Conservation (phyloP, 2,888 invertebrate genomes). For the Ophion costatus region DNA sequence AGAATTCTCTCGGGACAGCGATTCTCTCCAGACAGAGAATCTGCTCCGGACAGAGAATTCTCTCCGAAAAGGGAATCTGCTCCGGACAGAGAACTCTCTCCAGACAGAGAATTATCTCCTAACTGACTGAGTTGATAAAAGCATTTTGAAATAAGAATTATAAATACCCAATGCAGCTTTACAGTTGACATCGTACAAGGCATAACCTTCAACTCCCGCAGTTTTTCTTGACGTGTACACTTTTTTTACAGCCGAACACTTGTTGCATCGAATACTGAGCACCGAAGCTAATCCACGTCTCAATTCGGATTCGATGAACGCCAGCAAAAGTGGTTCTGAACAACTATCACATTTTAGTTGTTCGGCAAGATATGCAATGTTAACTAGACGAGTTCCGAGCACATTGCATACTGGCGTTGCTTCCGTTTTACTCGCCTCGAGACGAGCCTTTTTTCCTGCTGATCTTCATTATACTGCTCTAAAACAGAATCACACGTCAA, state of each 20-base stretch:
- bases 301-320: slow-evolving; percentile 17
- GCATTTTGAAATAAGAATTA: slow-evolving; percentile 20
- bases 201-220: slow-evolving; percentile 15
- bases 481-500: slow-evolving; percentile 14
- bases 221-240: slow-evolving; percentile 28
- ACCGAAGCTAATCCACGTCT: slow-evolving; percentile 28
- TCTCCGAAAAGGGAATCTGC: neutral
- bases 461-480: slow-evolving; percentile 17
- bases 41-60: neutral
- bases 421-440: slow-evolving; percentile 5
- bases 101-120: neutral
- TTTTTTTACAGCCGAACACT: slow-evolving; percentile 24
- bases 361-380: slow-evolving; percentile 30
- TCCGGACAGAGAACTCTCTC: slow-evolving; percentile 5
- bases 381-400: slow-evolving; percentile 26
- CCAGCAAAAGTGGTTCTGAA: slow-evolving; percentile 11
- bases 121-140: slow-evolving; percentile 21
- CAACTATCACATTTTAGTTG: slow-evolving; percentile 25
- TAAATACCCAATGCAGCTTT: slow-evolving; percentile 29
- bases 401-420: slow-evolving; percentile 26
- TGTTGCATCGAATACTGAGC: slow-evolving; percentile 16
- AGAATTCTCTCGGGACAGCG: neutral
- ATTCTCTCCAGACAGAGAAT: neutral
- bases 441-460: slow-evolving; percentile 25
- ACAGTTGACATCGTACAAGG: slow-evolving; percentile 30